Percentiles rank a stretch among this genome's conserved stretches.
Evolutionary conservation across 2,113 vertebrate species (phyloP).

Genomic region (Plecotus auritus): DNA sequence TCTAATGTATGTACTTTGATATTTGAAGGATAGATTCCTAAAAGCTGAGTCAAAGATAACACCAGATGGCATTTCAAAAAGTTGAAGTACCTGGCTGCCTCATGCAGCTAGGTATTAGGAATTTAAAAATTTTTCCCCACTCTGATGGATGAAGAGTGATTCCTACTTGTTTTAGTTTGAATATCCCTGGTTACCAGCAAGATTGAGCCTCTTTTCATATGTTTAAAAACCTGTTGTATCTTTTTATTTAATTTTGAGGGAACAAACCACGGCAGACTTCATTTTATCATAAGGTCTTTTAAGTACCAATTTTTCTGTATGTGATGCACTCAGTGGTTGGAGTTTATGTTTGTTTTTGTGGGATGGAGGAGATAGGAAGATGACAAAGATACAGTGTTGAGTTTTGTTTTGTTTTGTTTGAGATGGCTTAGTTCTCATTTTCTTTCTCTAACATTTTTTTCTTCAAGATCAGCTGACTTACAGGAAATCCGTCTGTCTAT

Average conservation of each 20-base stretch:
- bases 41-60: background rate
- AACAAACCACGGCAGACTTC: background rate
- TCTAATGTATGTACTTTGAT: background rate
- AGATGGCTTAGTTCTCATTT: conserved; percentile 56
- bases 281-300: background rate
- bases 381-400: background rate
- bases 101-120: background rate
- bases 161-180: background rate
- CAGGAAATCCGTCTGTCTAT: conserved; percentile 68
- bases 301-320: background rate
- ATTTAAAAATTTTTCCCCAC: background rate
- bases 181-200: background rate
- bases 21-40: background rate
- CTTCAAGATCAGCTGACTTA: conserved; percentile 64
- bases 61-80: background rate
- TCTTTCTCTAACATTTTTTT: conserved; percentile 50
- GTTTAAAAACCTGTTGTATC: background rate
- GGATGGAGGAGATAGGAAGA: background rate
- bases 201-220: background rate
- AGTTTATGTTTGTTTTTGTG: background rate
- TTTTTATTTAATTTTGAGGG: background rate
- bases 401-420: conserved; percentile 10
- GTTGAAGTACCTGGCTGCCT: background rate
- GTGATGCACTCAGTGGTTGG: background rate
- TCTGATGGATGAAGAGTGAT: background rate